Conservation (phyloP, 1,140 invertebrate genomes). For the Drosophila subpulchrella region DNA sequence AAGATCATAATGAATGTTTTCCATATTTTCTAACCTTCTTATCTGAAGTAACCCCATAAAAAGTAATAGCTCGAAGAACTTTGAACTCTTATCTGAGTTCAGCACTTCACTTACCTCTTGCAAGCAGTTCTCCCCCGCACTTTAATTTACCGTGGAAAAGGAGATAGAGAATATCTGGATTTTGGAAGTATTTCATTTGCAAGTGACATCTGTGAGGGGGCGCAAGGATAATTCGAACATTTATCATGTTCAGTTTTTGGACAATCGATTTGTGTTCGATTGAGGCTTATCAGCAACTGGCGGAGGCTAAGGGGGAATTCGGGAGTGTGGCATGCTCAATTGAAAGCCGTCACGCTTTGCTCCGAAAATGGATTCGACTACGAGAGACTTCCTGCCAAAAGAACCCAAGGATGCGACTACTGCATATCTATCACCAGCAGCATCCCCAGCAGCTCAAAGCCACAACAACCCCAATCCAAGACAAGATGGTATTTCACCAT, state of each 20-base stretch:
- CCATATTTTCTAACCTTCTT: neutral
- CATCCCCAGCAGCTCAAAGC: constrained; percentile 19
- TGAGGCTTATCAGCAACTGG: constrained; percentile 70
- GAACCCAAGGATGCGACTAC: constrained; percentile 37
- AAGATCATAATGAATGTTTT: constrained; percentile 28
- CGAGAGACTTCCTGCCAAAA: constrained; percentile 34
- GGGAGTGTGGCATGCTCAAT: constrained; percentile 61
- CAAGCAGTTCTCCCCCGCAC: constrained; percentile 2
- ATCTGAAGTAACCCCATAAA: neutral
- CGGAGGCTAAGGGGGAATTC: neutral
- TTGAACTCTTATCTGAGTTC: constrained; percentile 24
- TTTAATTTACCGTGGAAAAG: neutral
- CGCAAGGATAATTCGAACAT: constrained; percentile 68
- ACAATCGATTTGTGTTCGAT: constrained; percentile 75
- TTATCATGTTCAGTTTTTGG: constrained; percentile 69
- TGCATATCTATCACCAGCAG: constrained; percentile 65
- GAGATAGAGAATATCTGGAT: constrained; percentile 21
- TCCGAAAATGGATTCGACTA: constrained; percentile 39
- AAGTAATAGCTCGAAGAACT: neutral
- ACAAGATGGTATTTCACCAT: constrained; percentile 36
- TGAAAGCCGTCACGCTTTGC: constrained; percentile 67
- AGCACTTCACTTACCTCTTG: constrained; percentile 28
- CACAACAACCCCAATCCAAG: constrained; percentile 25
- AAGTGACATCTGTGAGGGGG: constrained; percentile 69
- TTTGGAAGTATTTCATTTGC: constrained; percentile 59